A percentile compares a stretch with the other conserved stretches of the same genome.
Conservation (phyloP, 2,797 vertebrate species). For the Microctenopoma steveboyesi region DNA sequence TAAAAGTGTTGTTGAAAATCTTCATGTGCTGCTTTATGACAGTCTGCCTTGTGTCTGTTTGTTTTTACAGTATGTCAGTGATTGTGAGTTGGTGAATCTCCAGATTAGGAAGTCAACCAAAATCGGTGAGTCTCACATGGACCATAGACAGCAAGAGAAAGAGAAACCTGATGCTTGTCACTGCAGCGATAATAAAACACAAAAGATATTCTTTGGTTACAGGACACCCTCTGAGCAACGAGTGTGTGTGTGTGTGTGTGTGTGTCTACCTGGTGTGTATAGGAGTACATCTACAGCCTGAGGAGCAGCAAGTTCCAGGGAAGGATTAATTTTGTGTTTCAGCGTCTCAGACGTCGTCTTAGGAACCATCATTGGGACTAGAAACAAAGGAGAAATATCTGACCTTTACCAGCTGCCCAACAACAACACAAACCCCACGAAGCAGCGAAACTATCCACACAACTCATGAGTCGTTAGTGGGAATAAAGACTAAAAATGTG, state of each 20-base stretch:
- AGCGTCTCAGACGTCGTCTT: slow-evolving; percentile 93
- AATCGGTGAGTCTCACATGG: background rate
- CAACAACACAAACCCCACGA: background rate
- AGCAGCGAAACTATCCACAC: background rate
- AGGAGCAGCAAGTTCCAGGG: slow-evolving; percentile 85
- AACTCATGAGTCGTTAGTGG: slow-evolving; percentile 1
- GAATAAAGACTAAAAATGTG: too few species aligned
- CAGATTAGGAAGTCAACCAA: background rate
- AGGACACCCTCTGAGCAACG: background rate
- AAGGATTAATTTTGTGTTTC: slow-evolving; percentile 97
- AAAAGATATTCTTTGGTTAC: background rate
- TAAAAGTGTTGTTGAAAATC: slow-evolving; percentile 17
- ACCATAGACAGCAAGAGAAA: slow-evolving; percentile 11
- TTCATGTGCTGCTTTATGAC: slow-evolving; percentile 6
- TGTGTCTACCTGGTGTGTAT: slow-evolving; percentile 90
- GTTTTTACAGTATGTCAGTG: background rate
- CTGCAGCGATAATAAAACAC: background rate
- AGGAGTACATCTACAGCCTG: slow-evolving; percentile 90
- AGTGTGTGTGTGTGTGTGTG: slow-evolving; percentile 1
- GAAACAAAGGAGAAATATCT: slow-evolving; percentile 27
- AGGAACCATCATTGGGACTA: slow-evolving; percentile 92
- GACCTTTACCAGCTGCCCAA: slow-evolving; percentile 11
- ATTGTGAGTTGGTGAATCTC: background rate
- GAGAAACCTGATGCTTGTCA: slow-evolving; percentile 11
- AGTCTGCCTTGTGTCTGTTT: background rate